Evolutionary conservation across 2,113 vertebrate species (phyloP).

Genomic region (Numida meleagris): DNA sequence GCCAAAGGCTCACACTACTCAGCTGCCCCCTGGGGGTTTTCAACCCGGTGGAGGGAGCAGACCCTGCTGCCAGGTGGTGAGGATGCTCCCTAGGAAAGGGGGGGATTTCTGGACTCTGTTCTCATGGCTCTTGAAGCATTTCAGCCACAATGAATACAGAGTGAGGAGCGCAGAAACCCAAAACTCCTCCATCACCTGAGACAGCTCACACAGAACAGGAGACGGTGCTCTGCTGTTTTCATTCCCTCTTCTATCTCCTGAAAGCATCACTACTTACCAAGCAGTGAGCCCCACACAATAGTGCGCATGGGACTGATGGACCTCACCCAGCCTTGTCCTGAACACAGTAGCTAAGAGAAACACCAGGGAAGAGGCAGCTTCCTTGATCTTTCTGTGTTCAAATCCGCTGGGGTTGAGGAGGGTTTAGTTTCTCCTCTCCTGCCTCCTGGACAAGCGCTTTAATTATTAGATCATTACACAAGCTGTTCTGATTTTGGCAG

Average conservation of each 20-base stretch:
- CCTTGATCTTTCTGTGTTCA: not conserved
- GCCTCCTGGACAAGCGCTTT: not conserved
- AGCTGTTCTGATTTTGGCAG: not conserved
- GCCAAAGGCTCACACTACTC: too few species aligned
- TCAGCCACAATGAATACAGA: not conserved
- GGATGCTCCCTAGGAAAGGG: not conserved
- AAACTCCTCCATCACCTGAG: not conserved
- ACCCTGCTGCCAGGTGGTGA: not conserved
- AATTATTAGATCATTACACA: not conserved
- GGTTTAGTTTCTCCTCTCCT: not conserved
- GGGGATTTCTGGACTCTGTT: not conserved
- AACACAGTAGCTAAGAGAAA: not conserved
- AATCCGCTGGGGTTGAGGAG: not conserved
- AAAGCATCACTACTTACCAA: not conserved
- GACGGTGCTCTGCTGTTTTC: not conserved
- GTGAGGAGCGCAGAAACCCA: not conserved
- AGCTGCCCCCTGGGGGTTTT: fast-evolving
- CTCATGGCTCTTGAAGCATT: not conserved
- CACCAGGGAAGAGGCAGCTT: not conserved
- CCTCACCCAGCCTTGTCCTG: not conserved
- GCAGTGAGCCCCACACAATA: fast-evolving
- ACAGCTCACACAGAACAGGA: not conserved
- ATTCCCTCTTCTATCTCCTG: not conserved
- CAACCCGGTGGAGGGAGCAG: not conserved
- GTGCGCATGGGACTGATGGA: not conserved